Evolutionary conservation across 2,888 invertebrate species (phyloP).

Genomic region (Seira ritae): DNA sequence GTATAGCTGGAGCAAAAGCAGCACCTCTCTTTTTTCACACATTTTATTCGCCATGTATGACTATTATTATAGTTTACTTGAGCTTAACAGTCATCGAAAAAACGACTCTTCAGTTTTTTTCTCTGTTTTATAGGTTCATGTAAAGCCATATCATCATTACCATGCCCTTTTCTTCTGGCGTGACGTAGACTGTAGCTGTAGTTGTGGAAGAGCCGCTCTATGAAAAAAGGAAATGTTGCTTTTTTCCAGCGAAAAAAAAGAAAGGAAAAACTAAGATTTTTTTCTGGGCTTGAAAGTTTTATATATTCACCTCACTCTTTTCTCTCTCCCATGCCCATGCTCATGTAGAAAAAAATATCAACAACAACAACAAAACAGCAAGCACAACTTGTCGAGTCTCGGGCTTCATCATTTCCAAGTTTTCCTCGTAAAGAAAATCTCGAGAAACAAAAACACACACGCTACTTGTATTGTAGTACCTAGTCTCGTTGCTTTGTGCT

Average conservation of each 20-base stretch:
- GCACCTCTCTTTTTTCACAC: constrained; percentile 13
- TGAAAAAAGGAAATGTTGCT: not conserved
- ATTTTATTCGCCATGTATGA: not conserved
- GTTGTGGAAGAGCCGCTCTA: not conserved
- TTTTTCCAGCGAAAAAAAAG: not conserved
- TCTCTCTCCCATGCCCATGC: too few species aligned
- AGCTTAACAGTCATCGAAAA: constrained; percentile 13
- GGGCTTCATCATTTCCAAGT: constrained; percentile 47
- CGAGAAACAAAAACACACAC: too few species aligned
- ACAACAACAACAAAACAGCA: constrained; percentile 14
- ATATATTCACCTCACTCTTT: constrained; percentile 35
- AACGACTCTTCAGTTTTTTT: not conserved
- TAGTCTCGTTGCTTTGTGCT: too few species aligned
- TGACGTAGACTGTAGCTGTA: not conserved
- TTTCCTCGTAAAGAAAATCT: not conserved
- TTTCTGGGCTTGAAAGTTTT: constrained; percentile 41
- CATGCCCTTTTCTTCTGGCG: not conserved
- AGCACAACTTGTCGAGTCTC: constrained; percentile 49
- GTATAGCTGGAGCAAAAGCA: not conserved
- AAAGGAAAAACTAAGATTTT: constrained; percentile 1
- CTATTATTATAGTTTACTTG: not conserved
- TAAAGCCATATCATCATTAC: not conserved
- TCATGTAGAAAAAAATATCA: constrained; percentile 13
- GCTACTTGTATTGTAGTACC: too few species aligned
- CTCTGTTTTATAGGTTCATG: not conserved